These are phyloP conservation scores for Pipistrellus pygmaeus DNA, from an alignment of 2,797 vertebrate species.

Conservation along the genomic window DNA sequence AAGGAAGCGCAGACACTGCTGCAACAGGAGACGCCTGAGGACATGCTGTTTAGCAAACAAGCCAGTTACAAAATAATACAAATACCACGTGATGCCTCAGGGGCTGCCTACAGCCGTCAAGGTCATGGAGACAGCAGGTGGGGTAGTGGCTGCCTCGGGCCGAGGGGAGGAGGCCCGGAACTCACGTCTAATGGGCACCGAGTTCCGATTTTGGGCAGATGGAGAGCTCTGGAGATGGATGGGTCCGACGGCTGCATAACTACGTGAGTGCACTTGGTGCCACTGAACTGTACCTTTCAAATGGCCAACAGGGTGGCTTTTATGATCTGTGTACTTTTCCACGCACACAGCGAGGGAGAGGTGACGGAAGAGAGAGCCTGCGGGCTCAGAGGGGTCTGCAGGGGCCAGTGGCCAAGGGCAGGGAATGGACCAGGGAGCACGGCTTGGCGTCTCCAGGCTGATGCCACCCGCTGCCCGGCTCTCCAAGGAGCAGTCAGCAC, in stretches of 20 bases:
- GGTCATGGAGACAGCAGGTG: neutral
- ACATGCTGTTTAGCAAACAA: neutral
- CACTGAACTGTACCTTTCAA: neutral
- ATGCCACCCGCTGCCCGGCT: rapidly evolving
- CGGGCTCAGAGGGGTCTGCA: neutral
- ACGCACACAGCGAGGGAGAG: neutral
- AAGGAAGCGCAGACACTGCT: too few species aligned
- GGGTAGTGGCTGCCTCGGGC: too few species aligned
- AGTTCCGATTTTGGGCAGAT: neutral
- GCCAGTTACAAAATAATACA: neutral
- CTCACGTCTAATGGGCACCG: too few species aligned
- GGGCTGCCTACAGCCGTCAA: neutral
- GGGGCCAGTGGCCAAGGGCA: rapidly evolving
- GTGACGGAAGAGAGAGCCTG: neutral
- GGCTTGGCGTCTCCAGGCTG: neutral
- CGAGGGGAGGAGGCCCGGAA: too few species aligned
- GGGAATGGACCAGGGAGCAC: neutral
- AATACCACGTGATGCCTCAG: rapidly evolving
- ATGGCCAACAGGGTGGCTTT: neutral
- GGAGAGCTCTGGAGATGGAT: neutral
- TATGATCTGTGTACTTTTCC: neutral
- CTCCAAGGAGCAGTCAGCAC: neutral
- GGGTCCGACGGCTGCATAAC: too few species aligned
- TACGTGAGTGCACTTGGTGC: neutral
- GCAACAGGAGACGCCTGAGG: neutral